A percentile compares a stretch with the other conserved stretches of the same genome.
phyloP scores from a whole-genome alignment of 2,113 vertebrate species.

The Cheirogaleus medius region DNA sequence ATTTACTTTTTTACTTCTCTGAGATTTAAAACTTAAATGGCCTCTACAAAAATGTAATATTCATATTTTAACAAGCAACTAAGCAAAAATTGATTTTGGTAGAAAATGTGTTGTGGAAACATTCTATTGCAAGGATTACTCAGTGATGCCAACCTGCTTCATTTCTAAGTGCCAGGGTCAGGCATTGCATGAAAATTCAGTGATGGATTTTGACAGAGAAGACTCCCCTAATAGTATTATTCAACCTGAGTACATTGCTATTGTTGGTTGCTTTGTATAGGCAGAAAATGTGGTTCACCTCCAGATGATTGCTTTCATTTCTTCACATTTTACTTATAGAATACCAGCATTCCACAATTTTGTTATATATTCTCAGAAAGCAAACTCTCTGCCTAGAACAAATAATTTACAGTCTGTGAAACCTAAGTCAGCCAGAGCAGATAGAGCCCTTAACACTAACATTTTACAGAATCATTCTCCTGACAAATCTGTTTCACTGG shows the following conservation, averaged over 20 bases:
- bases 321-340: background rate
- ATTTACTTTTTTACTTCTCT: background rate
- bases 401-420: constrained; percentile 9
- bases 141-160: background rate
- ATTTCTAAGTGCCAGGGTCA: background rate
- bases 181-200: background rate
- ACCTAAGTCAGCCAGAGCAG: background rate
- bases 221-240: background rate
- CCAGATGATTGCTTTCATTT: background rate
- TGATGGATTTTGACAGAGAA: constrained; percentile 7
- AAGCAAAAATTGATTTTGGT: background rate
- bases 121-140: background rate
- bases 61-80: background rate
- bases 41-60: background rate
- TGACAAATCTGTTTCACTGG: constrained; percentile 25
- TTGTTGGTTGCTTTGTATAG: background rate
- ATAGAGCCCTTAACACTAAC: constrained; percentile 6
- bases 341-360: constrained; percentile 1
- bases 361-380: background rate
- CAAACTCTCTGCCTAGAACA: constrained; percentile 13
- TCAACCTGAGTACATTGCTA: background rate
- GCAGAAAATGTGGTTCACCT: background rate
- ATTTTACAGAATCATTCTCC: constrained; percentile 33
- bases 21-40: constrained; percentile 42
- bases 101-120: background rate